Base-by-base conservation (phyloP, 2,888 invertebrate genomes). In the Papilio protenor region DNA sequence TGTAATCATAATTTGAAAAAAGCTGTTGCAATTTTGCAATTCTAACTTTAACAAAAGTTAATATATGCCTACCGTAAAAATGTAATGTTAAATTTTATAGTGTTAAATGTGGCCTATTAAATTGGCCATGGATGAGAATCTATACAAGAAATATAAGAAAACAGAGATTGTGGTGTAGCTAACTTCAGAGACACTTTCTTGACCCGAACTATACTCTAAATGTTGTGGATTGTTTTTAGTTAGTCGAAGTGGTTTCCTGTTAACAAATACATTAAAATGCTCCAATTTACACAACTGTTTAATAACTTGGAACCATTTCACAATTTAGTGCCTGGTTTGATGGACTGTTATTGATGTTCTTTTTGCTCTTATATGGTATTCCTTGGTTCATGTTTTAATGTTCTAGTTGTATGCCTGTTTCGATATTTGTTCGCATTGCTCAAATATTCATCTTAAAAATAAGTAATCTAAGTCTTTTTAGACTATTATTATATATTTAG, bases 211-310 rank as follows among this genome's bases (percentile, higher is more conserved):
- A 40, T 66, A 18, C 11, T n/a, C 3, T 69, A n/a, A 27, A 45
- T 45, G 21, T 69, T 45, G 45, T 45, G 3, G 40, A 45, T 69
- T 69, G 66, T 21, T 45, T n/a, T 18, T 21, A 5, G 21, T 45
- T 61, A 16, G 27, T 49, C n/a, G 33, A 72, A 73, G 64, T 52
- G 76, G 76, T 72, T 66, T 77, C 18, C 66, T 61, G 77, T 55
- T 70, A 14, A 14, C 1, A 11, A 27, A 16, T 18, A 27, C 27
- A 16, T 61, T 27, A 61, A 11, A 5, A 21, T 57, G 0, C 12
- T 23, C 23, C 21, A 12, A 11, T 18, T 55, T n/a, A 23, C 0
- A 59, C 23, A 3, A 59, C 1, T 33, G n/a, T 45, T 1, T 11
- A 45, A 45, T 45, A 12, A 45, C 45, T 21, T 2, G 45, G 16